A percentile compares a stretch with the other conserved stretches of the same genome.
phyloP scores from a whole-genome alignment of 1,140 invertebrate genomes.

The Dendrolimus kikuchii region DNA sequence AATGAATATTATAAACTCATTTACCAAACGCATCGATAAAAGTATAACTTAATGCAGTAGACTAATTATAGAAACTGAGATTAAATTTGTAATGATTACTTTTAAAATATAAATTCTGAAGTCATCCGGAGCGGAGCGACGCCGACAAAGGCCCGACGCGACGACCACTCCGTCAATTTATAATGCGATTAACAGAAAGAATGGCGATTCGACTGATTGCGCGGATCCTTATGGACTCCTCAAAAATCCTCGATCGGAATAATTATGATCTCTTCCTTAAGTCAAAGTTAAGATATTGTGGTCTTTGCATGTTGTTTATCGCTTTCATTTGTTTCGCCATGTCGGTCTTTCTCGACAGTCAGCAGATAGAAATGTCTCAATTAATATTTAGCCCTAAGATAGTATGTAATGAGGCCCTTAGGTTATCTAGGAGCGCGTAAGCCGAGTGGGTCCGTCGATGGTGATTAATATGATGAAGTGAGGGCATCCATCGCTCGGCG shows the following conservation, averaged over 20 bases:
- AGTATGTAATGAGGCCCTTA: slow-evolving; percentile 56
- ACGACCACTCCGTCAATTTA: slow-evolving; percentile 53
- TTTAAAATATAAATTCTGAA: slow-evolving; percentile 36
- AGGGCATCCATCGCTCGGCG: slow-evolving; percentile 34
- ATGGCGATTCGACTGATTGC: slow-evolving; percentile 52
- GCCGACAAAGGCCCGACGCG: slow-evolving; percentile 46
- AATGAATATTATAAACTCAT: slow-evolving; percentile 21
- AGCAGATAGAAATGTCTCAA: slow-evolving; percentile 60
- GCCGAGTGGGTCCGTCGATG: slow-evolving; percentile 45
- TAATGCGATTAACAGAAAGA: slow-evolving; percentile 64
- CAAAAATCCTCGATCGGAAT: slow-evolving; percentile 41
- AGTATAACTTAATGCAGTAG: slow-evolving; percentile 6
- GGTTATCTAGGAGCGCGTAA: slow-evolving; percentile 55
- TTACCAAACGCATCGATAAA: slow-evolving; percentile 6
- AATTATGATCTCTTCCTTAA: slow-evolving; percentile 34
- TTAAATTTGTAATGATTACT: slow-evolving; percentile 39
- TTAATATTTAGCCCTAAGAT: slow-evolving; percentile 67
- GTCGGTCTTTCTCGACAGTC: slow-evolving; percentile 36
- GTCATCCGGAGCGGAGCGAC: slow-evolving; percentile 40
- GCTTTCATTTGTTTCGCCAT: slow-evolving; percentile 36
- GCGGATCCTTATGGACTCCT: slow-evolving; percentile 39
- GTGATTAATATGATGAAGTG: slow-evolving; percentile 61
- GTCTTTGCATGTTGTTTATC: slow-evolving; percentile 37
- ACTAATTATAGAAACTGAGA: slow-evolving; percentile 35
- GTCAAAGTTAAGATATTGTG: slow-evolving; percentile 15